Base-by-base conservation (phyloP, 1,140 invertebrate species). In the Sycophaga agraensis region DNA sequence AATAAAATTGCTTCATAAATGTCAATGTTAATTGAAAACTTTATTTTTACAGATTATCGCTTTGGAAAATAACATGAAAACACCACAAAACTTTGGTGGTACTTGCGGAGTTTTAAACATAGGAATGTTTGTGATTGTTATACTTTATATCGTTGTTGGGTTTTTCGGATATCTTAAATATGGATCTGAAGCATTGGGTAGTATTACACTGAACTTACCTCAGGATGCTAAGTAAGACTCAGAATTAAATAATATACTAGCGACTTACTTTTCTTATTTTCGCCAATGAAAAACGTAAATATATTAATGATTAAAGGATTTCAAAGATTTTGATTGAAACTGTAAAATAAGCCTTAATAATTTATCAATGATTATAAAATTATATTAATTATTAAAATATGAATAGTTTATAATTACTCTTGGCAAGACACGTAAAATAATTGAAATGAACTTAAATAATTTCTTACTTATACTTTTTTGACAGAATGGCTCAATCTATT, bases 1-100 rank as follows among this genome's bases (percentile, higher is more conserved):
- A 48, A 16, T 17, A 48, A 28, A 48, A 26, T 46, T 4, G n/a
- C n/a, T n/a, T n/a, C n/a, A n/a, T n/a, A n/a, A n/a, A n/a, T n/a
- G n/a, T n/a, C n/a, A n/a, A n/a, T n/a, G n/a, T n/a, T n/a, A n/a
- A n/a, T n/a, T n/a, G n/a, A n/a, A n/a, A n/a, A 46, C 26, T 16
- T 31, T 5, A 21, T 16, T 31, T 51, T 72, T 76, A 11, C 64
- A 91, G 91, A 89, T 94, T 19, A 84, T 94, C 31, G 91, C 92
- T 0, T 71, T 95, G 45, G 91, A 94, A 73, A 92, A 93, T 71
- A 91, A 92, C 66, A 94, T 95, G 92, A 86, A 86, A 72, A 88
- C 85, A 1, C 91, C 91, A 0, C 84, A 87, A 63, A 83, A 84
- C 43, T 94, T 93, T 71, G 83, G 85, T 4, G 85, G 84, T 2